Evolutionary conservation across 2,113 vertebrate genomes (phyloP).

Genomic region (Hylia prasina): DNA sequence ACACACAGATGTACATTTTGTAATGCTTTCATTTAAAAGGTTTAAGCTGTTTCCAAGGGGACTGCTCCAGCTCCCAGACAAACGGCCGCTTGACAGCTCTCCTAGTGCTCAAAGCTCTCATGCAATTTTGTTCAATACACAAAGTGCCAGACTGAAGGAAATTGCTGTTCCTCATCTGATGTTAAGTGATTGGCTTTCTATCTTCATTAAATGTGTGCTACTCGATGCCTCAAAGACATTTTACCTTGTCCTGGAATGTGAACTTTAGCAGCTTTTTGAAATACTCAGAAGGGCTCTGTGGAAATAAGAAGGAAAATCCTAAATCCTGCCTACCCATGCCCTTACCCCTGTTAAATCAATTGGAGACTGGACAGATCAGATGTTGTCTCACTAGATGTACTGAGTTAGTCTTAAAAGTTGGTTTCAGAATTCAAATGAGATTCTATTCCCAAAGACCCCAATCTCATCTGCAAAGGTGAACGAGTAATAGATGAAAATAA

Average conservation of each 20-base stretch:
- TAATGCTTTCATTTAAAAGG: slow-evolving; percentile 61
- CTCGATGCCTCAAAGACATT: slow-evolving; percentile 55
- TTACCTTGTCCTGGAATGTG: slow-evolving; percentile 55
- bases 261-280: slow-evolving; percentile 55
- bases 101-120: slow-evolving; percentile 64
- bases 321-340: not conserved
- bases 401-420: slow-evolving; percentile 7
- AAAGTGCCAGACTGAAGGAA: slow-evolving; percentile 65
- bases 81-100: slow-evolving; percentile 64
- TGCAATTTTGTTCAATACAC: slow-evolving; percentile 69
- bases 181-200: slow-evolving; percentile 70
- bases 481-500: not conserved
- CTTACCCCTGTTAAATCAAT: slow-evolving; percentile 25
- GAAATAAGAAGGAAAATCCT: slow-evolving; percentile 34
- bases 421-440: slow-evolving; percentile 8
- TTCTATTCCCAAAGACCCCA: not conserved
- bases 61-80: slow-evolving; percentile 53
- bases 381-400: not conserved
- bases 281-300: slow-evolving; percentile 11
- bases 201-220: slow-evolving; percentile 66
- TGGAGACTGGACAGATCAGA: slow-evolving; percentile 26
- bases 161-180: slow-evolving; percentile 63
- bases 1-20: slow-evolving; percentile 60
- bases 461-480: slow-evolving; percentile 23
- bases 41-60: slow-evolving; percentile 66